These are phyloP conservation scores for Kryphioiulus occultus DNA, from an alignment of 2,888 invertebrate genomes.

Conservation along the genomic window DNA sequence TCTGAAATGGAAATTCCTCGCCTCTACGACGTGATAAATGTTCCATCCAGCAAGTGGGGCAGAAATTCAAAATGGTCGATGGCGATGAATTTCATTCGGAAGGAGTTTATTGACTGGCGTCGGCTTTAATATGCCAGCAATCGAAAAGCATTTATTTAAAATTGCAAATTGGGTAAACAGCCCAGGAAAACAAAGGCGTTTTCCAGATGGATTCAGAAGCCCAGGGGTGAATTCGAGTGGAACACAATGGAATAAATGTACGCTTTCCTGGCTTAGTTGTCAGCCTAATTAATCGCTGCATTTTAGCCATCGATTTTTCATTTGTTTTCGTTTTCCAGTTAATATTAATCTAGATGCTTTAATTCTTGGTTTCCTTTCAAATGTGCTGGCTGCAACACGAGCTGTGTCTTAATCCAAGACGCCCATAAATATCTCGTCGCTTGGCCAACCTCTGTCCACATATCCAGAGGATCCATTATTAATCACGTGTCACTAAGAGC, in stretches of 20 bases:
- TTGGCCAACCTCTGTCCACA: neutral
- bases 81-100: neutral
- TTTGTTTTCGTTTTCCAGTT: neutral
- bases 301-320: conserved; percentile 31
- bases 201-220: neutral
- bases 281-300: neutral
- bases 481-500: neutral
- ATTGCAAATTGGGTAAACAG: neutral
- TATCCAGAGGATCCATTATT: neutral
- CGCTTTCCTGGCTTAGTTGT: neutral
- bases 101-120: neutral
- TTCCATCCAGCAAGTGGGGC: neutral
- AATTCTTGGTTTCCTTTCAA: neutral
- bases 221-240: neutral
- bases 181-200: neutral
- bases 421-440: neutral
- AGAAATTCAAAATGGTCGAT: neutral
- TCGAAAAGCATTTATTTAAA: neutral
- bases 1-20: neutral
- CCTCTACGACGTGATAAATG: neutral
- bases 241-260: neutral
- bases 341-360: neutral
- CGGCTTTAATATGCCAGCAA: neutral
- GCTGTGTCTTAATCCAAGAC: neutral
- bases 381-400: neutral